Evolutionary conservation across 1,140 invertebrate species (phyloP).

Genomic region (Tyrophagus putrescentiae): DNA sequence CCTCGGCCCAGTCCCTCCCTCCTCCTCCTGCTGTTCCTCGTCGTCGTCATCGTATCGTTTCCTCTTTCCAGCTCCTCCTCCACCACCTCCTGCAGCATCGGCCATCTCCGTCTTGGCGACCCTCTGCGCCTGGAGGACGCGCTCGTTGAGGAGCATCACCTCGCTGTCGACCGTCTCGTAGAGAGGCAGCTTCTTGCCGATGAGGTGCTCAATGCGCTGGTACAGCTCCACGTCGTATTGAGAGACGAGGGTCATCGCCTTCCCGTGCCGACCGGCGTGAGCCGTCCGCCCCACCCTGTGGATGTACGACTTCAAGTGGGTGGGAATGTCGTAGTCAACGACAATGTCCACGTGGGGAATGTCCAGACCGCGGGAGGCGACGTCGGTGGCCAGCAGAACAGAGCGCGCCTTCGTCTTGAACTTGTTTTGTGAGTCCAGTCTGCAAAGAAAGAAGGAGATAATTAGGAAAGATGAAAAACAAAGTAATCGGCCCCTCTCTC

Average conservation of each 20-base stretch:
- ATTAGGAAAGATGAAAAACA: too few species aligned
- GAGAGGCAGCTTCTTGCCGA: slow-evolving; percentile 74
- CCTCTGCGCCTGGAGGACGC: slow-evolving; percentile 77
- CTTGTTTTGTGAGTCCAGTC: slow-evolving; percentile 77
- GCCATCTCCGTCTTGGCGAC: slow-evolving; percentile 78
- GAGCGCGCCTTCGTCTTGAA: slow-evolving; percentile 66
- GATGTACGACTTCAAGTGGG: slow-evolving; percentile 88
- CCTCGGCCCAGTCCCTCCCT: too few species aligned
- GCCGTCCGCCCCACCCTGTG: slow-evolving; percentile 91
- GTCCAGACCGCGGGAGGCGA: slow-evolving; percentile 87
- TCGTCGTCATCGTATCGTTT: too few species aligned
- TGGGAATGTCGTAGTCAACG: slow-evolving; percentile 92
- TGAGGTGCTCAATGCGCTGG: slow-evolving; percentile 87
- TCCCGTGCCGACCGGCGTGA: slow-evolving; percentile 54
- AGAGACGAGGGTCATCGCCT: slow-evolving; percentile 45
- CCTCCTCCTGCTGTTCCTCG: too few species aligned
- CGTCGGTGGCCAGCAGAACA: slow-evolving; percentile 83
- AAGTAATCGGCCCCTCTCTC: too few species aligned
- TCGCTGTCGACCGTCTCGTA: slow-evolving; percentile 81
- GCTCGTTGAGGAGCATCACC: slow-evolving; percentile 82
- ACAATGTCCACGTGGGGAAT: slow-evolving; percentile 96
- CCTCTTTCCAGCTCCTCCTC: too few species aligned
- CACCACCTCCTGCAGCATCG: too few species aligned
- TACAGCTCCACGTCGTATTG: slow-evolving; percentile 85
- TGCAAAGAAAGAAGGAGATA: too few species aligned